These are phyloP conservation scores for Pyrrhosoma nymphula DNA, from an alignment of 2,888 invertebrate species.

Conservation along the genomic window DNA sequence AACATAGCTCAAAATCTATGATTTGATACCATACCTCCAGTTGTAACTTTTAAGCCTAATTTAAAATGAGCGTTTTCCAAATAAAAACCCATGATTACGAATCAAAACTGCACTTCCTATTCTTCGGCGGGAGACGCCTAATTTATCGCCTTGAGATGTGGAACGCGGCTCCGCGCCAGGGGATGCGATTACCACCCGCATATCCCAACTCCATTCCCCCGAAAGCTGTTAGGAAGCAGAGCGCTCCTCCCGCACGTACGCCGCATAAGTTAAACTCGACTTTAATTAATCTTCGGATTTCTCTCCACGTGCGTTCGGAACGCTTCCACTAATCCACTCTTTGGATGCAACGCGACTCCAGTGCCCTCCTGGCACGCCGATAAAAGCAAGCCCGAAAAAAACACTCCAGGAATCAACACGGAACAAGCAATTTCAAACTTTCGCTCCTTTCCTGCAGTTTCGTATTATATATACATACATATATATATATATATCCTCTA, in stretches of 20 bases:
- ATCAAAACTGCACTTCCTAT: not conserved
- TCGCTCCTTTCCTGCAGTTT: not conserved
- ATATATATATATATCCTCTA: not conserved
- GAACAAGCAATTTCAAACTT: not conserved
- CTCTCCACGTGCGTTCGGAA: not conserved
- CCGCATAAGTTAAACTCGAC: slow-evolving; percentile 17
- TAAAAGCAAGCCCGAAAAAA: not conserved
- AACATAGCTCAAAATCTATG: too few species aligned
- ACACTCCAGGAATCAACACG: not conserved
- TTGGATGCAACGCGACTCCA: not conserved
- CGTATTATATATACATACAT: not conserved
- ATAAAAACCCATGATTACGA: not conserved
- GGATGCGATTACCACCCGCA: not conserved
- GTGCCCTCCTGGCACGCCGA: not conserved
- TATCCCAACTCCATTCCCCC: not conserved
- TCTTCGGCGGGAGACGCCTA: not conserved
- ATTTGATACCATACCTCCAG: too few species aligned
- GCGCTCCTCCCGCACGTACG: not conserved
- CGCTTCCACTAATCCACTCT: not conserved
- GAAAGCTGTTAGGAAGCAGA: not conserved
- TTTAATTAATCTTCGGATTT: slow-evolving; percentile 13
- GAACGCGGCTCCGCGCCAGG: not conserved
- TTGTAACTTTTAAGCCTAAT: not conserved
- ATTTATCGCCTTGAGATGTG: not conserved
- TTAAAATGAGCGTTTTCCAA: not conserved